Base-by-base conservation (phyloP, 2,797 vertebrate species). In the Diplodus sargus region DNA sequence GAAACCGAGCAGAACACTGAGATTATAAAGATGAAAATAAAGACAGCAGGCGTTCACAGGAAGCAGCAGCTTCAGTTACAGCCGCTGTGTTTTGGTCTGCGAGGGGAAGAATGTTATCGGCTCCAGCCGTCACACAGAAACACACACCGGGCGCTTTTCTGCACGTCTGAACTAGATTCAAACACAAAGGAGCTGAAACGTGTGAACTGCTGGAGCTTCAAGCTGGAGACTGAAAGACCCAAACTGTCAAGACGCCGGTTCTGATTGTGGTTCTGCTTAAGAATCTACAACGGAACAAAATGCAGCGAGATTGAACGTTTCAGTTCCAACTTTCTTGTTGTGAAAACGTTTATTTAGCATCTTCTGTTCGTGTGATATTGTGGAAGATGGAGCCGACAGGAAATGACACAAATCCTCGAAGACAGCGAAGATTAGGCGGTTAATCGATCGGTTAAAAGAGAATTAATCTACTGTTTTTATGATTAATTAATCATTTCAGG, bases 31-130 rank as follows among this genome's bases (percentile, higher is more conserved):
- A 25, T 54, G 20, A 1, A 18, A 51, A 23, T 2, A 1, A 25
- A 22, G 39, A n/a, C 23, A 48, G 63, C 43, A 9, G 13, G 10
- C n/a, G 76, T 60, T 69, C 17, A 28, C 20, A 65, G 62, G 62
- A 71, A 74, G 45, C 2, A 7, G 30, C 13, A 8, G 42, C 56
- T 79, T 65, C 14, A 5, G 58, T 76, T 61, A 47, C 45, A 70
- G 53, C 54, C 4, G 16, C 16, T 23, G 22, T 28, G 17, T 18
- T 23, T 4, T n/a, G 23, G 23, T 51, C 16, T 51, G 22, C 0
- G 4, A 63, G 23, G 47, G 51, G 59, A 52, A 0, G 2, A 18
- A 67, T 10, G 15, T 42, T 28, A 59, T 70, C 59, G 20, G 17
- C 17, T 15, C 14, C 17, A 1, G 23, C 43, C 16, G 12, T n/a